These are phyloP conservation scores for Ptilonorhynchus violaceus DNA, from an alignment of 2,113 vertebrate species.

Conservation along the genomic window DNA sequence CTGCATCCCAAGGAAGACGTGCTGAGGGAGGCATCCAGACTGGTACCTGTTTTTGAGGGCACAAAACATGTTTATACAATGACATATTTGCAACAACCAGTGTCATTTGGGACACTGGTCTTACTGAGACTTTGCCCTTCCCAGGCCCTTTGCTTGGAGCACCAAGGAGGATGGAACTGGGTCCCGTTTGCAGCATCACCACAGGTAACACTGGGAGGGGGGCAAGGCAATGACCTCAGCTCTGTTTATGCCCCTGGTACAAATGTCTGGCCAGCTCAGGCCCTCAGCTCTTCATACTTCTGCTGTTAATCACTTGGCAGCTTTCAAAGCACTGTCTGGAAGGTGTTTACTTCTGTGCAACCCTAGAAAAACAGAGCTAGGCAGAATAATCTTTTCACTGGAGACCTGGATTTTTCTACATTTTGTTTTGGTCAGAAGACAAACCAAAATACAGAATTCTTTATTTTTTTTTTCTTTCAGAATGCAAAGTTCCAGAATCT, in stretches of 20 bases:
- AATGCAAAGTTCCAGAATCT: neutral
- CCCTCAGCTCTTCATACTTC: constrained; percentile 22
- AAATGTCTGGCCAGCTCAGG: constrained; percentile 31
- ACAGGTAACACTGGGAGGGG: neutral
- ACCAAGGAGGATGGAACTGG: neutral
- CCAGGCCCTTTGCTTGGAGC: neutral
- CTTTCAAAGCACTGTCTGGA: constrained; percentile 27
- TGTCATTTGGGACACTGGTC: neutral
- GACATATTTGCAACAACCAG: neutral
- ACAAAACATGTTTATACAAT: neutral
- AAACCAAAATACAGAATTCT: neutral
- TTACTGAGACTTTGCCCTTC: neutral
- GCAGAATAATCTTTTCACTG: constrained; percentile 4
- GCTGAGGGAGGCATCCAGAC: neutral
- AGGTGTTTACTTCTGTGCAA: constrained; percentile 56
- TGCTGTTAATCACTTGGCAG: constrained; percentile 56
- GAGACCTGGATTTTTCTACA: neutral
- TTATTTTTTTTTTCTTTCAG: neutral
- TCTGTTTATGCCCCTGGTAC: constrained; percentile 34
- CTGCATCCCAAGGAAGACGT: neutral
- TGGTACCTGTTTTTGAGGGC: constrained; percentile 14
- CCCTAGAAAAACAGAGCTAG: constrained; percentile 29
- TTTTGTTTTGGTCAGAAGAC: constrained; percentile 17
- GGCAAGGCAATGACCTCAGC: neutral
- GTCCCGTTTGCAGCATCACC: neutral